Conservation (phyloP, 1,140 invertebrate species). For the Pogonognathellus flavescens region DNA sequence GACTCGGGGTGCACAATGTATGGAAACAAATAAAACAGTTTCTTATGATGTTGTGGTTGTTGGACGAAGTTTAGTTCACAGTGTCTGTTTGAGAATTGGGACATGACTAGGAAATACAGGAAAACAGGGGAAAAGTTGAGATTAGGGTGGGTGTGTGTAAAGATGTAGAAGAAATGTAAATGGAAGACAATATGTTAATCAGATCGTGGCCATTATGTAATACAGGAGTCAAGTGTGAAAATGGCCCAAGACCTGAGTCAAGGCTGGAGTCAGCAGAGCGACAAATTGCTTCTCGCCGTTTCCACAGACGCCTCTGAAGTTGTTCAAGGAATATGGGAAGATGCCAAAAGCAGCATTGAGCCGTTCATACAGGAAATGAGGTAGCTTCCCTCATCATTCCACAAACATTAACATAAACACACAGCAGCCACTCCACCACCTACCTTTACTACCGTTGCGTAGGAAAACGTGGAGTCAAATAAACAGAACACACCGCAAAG, state of each 20-base stretch:
- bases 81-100: too few species aligned
- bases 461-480: slow-evolving; percentile 19
- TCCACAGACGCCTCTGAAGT: slow-evolving; percentile 77
- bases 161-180: slow-evolving; percentile 38
- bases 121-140: not conserved
- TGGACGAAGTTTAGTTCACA: too few species aligned
- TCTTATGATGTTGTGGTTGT: too few species aligned
- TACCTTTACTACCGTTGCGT: too few species aligned
- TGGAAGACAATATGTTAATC: slow-evolving; percentile 55
- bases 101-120: not conserved
- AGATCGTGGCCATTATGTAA: slow-evolving; percentile 39
- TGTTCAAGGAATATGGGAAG: slow-evolving; percentile 79
- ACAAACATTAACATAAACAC: slow-evolving; percentile 47
- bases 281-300: slow-evolving; percentile 79
- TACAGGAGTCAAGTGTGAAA: slow-evolving; percentile 54
- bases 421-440: slow-evolving; percentile 4
- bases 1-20: too few species aligned
- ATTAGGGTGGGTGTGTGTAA: not conserved
- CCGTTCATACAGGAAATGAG: slow-evolving; percentile 81
- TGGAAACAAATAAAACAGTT: too few species aligned
- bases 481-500: slow-evolving; percentile 9
- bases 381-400: slow-evolving; percentile 69
- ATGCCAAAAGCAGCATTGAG: slow-evolving; percentile 79
- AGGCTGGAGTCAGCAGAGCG: slow-evolving; percentile 73
- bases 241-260: slow-evolving; percentile 48